A percentile compares a stretch with the other conserved stretches of the same genome.
Conservation (phyloP, 2,888 invertebrate species). For the Drosophila kuntzei region DNA sequence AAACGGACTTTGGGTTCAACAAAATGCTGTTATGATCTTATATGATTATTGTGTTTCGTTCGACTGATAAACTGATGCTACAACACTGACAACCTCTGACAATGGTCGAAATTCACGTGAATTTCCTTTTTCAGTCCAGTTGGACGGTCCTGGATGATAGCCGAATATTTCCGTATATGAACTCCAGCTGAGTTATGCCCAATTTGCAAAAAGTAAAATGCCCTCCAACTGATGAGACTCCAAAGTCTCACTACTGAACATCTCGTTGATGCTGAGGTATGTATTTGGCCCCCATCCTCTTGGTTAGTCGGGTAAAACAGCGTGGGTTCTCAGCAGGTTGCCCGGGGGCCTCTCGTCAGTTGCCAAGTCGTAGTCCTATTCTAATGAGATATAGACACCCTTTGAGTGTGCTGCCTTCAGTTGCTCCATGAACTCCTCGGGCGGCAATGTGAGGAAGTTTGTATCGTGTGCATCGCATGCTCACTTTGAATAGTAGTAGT, state of each 20-base stretch:
- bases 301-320: not conserved
- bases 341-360: not conserved
- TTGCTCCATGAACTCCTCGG: not conserved
- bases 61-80: too few species aligned
- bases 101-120: not conserved
- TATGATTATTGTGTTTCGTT: too few species aligned
- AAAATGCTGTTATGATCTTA: not conserved
- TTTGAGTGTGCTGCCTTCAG: not conserved
- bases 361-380: not conserved
- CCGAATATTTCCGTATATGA: not conserved
- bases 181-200: conserved; percentile 2
- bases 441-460: not conserved
- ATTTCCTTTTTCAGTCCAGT: not conserved
- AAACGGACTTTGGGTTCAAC: not conserved
- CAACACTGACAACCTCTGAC: too few species aligned
- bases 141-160: not conserved
- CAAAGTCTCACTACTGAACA: not conserved
- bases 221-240: not conserved
- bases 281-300: not conserved
- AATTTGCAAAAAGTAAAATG: not conserved
- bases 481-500: not conserved
- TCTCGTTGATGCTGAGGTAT: not conserved
- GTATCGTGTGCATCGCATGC: not conserved
- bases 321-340: not conserved
- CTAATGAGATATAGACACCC: not conserved